phyloP scores from a whole-genome alignment of 2,888 invertebrate genomes.

The Yponomeuta sedellus region DNA sequence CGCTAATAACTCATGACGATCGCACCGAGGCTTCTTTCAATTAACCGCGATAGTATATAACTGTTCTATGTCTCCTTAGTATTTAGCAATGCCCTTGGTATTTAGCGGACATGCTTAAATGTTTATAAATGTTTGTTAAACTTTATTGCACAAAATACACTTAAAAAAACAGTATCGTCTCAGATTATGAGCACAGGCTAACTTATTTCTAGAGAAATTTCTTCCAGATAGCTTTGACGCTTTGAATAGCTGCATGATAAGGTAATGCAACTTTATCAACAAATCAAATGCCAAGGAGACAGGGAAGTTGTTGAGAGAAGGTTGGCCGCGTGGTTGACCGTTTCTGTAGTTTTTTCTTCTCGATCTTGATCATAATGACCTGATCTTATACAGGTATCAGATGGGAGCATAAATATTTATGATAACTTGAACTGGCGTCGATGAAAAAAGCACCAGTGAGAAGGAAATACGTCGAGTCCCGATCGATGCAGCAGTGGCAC shows the following conservation, averaged over 20 bases:
- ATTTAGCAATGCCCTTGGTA: constrained; percentile 1
- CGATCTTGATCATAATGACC: not conserved
- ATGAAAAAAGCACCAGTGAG: constrained; percentile 30
- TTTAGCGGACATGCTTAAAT: too few species aligned
- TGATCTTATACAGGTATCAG: not conserved
- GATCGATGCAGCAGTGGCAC: constrained; percentile 31
- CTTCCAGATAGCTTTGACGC: too few species aligned
- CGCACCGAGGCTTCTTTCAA: not conserved
- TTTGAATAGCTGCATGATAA: not conserved
- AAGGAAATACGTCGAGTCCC: constrained; percentile 41
- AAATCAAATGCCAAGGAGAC: not conserved
- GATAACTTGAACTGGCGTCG: constrained; percentile 26
- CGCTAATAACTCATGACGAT: not conserved
- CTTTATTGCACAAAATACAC: too few species aligned
- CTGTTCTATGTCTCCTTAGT: not conserved
- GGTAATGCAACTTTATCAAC: not conserved
- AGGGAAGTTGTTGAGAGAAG: not conserved
- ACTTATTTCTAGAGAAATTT: too few species aligned
- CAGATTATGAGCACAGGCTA: too few species aligned
- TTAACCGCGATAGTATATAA: not conserved
- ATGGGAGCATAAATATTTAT: constrained; percentile 47
- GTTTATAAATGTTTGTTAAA: too few species aligned
- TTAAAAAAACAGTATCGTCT: too few species aligned
- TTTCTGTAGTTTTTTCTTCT: not conserved
- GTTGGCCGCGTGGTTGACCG: not conserved